These are phyloP conservation scores for Eulimnadia texana DNA, from an alignment of 1,140 invertebrate genomes.

Conservation along the genomic window DNA sequence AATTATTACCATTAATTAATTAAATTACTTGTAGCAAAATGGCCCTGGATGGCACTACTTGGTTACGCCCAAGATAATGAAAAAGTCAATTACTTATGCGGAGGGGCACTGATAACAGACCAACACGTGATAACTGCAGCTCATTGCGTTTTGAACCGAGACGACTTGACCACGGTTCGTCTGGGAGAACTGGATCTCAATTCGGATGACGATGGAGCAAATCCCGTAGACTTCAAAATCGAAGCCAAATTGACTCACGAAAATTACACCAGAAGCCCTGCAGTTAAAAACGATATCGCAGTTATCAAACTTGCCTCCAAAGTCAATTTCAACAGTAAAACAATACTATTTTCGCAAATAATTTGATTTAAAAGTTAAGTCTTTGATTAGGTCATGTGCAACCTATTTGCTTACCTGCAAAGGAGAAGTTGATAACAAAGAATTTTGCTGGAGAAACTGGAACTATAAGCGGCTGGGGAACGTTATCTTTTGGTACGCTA, in stretches of 20 bases:
- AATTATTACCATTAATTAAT: not conserved
- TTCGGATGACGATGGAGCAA: slow-evolving; percentile 36
- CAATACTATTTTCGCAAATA: not conserved
- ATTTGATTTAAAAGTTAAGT: not conserved
- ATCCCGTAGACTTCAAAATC: slow-evolving; percentile 45
- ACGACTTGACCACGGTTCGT: slow-evolving; percentile 34
- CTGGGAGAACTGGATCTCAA: slow-evolving; percentile 57
- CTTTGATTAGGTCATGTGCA: slow-evolving; percentile 47
- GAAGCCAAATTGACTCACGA: slow-evolving; percentile 44
- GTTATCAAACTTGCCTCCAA: slow-evolving; percentile 44
- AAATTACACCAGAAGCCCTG: slow-evolving; percentile 22
- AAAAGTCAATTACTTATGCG: slow-evolving; percentile 48
- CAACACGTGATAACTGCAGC: slow-evolving; percentile 64
- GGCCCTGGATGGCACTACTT: slow-evolving; percentile 54
- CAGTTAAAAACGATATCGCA: slow-evolving; percentile 50
- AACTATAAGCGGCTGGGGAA: slow-evolving; percentile 63
- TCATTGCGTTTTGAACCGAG: slow-evolving; percentile 49
- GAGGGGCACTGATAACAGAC: slow-evolving; percentile 55
- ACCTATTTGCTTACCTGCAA: slow-evolving; percentile 57
- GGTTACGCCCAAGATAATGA: slow-evolving; percentile 39
- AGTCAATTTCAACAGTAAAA: slow-evolving; percentile 43
- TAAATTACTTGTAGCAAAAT: slow-evolving; percentile 39
- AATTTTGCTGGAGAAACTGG: slow-evolving; percentile 37
- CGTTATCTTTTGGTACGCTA: slow-evolving; percentile 27
- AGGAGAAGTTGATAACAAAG: slow-evolving; percentile 30